Conservation (phyloP, 2,888 invertebrate genomes). For the Cryptus armator region DNA sequence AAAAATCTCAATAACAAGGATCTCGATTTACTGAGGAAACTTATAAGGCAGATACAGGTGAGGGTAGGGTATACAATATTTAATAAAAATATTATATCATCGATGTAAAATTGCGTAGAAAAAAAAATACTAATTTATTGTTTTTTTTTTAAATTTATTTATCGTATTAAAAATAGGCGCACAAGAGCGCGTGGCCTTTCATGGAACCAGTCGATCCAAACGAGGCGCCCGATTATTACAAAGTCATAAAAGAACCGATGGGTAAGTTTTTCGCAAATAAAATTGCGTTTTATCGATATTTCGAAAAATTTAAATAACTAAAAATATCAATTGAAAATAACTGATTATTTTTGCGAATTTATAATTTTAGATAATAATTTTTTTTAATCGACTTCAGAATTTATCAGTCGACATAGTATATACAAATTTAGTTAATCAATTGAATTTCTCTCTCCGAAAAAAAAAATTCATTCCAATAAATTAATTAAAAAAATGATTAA, state of each 20-base stretch:
- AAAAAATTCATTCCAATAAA: background rate
- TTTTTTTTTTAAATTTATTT: background rate
- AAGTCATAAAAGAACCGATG: slow-evolving; percentile 98
- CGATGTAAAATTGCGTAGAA: background rate
- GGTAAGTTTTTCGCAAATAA: slow-evolving; percentile 87
- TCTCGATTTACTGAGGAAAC: slow-evolving; percentile 92
- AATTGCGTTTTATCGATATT: background rate
- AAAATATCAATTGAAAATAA: too few species aligned
- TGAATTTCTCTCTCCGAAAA: too few species aligned
- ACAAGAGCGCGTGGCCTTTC: slow-evolving; percentile 99
- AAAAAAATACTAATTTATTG: slow-evolving; percentile 36
- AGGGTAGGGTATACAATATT: slow-evolving; percentile 45
- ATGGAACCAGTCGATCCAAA: slow-evolving; percentile 98
- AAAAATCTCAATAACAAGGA: slow-evolving; percentile 93
- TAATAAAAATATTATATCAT: slow-evolving; percentile 34
- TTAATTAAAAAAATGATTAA: slow-evolving; percentile 17
- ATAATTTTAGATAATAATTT: background rate
- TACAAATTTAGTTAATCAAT: too few species aligned
- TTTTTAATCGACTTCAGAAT: background rate
- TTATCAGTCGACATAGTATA: too few species aligned
- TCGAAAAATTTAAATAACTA: slow-evolving; percentile 5
- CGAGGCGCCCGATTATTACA: slow-evolving; percentile 98
- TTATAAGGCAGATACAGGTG: slow-evolving; percentile 96
- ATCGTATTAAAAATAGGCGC: slow-evolving; percentile 87
- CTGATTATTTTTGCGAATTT: background rate